Evolutionary conservation across 2,888 invertebrate genomes (phyloP).

Genomic region (Carterocephalus palaemon): DNA sequence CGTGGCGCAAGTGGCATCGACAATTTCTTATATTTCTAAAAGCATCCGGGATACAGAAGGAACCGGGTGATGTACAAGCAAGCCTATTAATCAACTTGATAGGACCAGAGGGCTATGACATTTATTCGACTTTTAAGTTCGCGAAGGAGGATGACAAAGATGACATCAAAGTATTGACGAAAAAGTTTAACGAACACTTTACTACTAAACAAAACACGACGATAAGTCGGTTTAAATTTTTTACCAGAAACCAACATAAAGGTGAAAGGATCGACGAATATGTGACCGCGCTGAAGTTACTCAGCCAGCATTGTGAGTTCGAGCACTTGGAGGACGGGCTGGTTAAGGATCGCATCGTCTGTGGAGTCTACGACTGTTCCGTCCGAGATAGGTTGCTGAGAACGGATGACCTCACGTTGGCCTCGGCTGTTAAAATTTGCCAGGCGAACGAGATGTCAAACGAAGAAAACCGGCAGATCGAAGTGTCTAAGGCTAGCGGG

Average conservation of each 20-base stretch:
- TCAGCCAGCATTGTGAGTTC: too few relatives aligned
- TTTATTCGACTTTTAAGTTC: slow-evolving; percentile 31
- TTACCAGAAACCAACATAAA: slow-evolving; percentile 28
- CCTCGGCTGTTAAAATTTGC: slow-evolving; percentile 19
- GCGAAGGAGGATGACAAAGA: slow-evolving; percentile 22
- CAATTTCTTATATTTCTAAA: too few relatives aligned
- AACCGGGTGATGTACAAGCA: too few relatives aligned
- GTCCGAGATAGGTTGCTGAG: slow-evolving; percentile 10
- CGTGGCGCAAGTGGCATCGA: too few relatives aligned
- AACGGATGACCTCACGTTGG: slow-evolving; percentile 21
- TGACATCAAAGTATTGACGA: slow-evolving; percentile 21
- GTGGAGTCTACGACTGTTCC: too few relatives aligned
- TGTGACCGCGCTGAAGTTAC: slow-evolving; percentile 29
- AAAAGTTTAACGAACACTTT: slow-evolving; percentile 31
- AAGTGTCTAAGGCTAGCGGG: too few relatives aligned
- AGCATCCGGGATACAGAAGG: too few relatives aligned
- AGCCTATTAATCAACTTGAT: slow-evolving; percentile 30
- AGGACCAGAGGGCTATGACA: slow-evolving; percentile 28
- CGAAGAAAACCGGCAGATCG: slow-evolving; percentile 14
- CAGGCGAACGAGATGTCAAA: slow-evolving; percentile 21
- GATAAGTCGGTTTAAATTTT: slow-evolving; percentile 30
- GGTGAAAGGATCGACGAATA: slow-evolving; percentile 32
- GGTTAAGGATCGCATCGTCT: too few relatives aligned
- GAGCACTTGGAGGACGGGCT: slow-evolving; percentile 24
- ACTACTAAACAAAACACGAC: slow-evolving; percentile 31